Evolutionary conservation across 2,797 vertebrate species (phyloP).

Genomic region (Amblyopsis hoosieri): DNA sequence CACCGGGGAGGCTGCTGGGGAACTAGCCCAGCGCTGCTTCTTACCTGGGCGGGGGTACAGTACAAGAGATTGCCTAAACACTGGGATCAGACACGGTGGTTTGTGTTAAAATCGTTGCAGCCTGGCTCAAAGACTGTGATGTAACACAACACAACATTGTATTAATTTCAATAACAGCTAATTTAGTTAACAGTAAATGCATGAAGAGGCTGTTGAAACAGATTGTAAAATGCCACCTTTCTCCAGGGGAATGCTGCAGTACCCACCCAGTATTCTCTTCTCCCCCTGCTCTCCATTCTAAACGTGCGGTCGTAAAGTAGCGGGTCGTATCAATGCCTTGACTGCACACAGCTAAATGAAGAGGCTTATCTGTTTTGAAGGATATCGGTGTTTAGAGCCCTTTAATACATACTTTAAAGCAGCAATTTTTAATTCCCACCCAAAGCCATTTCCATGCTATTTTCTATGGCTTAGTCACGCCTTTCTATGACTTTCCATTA

Average conservation of each 20-base stretch:
- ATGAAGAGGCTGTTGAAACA: no score
- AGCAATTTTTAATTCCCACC: constrained; percentile 17
- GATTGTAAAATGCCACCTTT: no score
- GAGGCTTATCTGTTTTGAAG: constrained; percentile 35
- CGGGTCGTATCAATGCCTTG: constrained; percentile 7
- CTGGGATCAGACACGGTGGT: no score
- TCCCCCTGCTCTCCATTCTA: constrained; percentile 7
- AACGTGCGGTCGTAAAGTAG: constrained; percentile 25
- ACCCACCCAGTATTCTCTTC: neutral
- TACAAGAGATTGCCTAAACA: no score
- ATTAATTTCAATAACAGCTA: no score
- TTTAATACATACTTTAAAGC: constrained; percentile 31
- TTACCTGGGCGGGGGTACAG: no score
- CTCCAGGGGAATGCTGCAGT: neutral
- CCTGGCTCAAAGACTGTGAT: no score
- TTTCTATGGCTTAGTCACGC: constrained; percentile 29
- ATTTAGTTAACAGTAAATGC: no score
- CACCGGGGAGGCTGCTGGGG: neutral
- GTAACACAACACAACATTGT: no score
- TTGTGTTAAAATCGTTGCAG: no score
- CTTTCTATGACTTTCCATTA: constrained; percentile 32
- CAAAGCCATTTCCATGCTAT: constrained; percentile 41
- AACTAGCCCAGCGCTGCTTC: no score
- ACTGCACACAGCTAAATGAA: constrained; percentile 30
- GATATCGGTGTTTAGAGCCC: constrained; percentile 34